These are phyloP conservation scores for Leuciscus waleckii DNA, from an alignment of 2,797 vertebrate genomes.

Conservation along the genomic window DNA sequence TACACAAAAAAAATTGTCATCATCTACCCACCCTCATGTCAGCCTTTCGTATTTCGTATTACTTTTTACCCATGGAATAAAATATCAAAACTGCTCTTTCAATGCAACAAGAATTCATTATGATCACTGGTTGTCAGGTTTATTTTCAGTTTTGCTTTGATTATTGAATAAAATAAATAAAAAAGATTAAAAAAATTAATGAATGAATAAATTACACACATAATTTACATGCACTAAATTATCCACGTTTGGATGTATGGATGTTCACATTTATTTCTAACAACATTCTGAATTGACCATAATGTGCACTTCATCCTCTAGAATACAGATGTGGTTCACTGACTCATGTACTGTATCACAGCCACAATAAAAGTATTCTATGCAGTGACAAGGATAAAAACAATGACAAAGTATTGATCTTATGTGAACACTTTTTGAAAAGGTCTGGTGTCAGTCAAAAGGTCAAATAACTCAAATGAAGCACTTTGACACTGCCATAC, in stretches of 20 bases:
- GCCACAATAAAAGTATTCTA: neutral
- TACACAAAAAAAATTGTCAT: neutral
- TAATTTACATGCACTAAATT: neutral
- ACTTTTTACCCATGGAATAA: neutral
- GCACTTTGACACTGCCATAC: neutral
- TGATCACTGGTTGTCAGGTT: neutral
- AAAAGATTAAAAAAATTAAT: neutral
- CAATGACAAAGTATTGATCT: slow-evolving; percentile 23
- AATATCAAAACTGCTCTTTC: neutral
- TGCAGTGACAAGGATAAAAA: slow-evolving; percentile 11
- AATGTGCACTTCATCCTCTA: neutral
- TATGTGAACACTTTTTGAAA: slow-evolving; percentile 6
- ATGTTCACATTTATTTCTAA: slow-evolving; percentile 1
- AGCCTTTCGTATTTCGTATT: neutral
- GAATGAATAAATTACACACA: neutral
- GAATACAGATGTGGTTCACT: neutral
- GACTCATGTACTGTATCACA: neutral
- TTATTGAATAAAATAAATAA: neutral
- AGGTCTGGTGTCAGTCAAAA: slow-evolving; percentile 5
- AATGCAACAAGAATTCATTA: neutral
- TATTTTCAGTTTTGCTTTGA: neutral
- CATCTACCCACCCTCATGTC: neutral
- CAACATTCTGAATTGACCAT: neutral
- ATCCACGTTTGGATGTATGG: neutral
- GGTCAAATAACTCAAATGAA: neutral